These are phyloP conservation scores for Eupithecia subfuscata DNA, from an alignment of 2,888 invertebrate genomes.

Conservation along the genomic window DNA sequence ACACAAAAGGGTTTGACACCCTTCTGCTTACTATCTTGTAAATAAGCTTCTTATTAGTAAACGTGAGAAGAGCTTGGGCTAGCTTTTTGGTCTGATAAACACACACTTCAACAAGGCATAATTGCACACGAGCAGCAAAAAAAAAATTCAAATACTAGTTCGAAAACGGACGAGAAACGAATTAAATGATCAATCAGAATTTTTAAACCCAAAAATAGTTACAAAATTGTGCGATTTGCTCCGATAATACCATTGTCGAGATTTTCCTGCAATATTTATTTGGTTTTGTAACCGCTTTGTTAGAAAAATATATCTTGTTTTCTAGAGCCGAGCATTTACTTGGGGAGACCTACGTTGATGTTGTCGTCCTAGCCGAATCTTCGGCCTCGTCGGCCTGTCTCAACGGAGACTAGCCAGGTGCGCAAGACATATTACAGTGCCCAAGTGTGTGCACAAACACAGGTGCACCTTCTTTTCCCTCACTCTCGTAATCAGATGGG, in stretches of 20 bases:
- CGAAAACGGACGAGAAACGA: background rate
- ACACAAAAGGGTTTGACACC: slow-evolving; percentile 29
- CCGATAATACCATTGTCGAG: background rate
- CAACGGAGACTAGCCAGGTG: too few relatives aligned
- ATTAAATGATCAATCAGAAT: background rate
- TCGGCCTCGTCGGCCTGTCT: too few relatives aligned
- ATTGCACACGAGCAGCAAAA: background rate
- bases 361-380: too few relatives aligned
- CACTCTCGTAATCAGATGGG: too few relatives aligned
- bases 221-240: background rate
- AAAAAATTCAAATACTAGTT: background rate
- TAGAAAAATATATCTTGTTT: background rate
- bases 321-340: background rate
- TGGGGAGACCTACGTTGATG: background rate
- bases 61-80: background rate
- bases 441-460: too few relatives aligned
- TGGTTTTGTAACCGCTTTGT: background rate
- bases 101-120: background rate
- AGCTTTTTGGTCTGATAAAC: background rate
- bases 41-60: slow-evolving; percentile 13
- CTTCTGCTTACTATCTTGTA: slow-evolving; percentile 8
- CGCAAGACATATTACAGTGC: too few relatives aligned
- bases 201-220: background rate
- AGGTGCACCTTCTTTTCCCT: too few relatives aligned
- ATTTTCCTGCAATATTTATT: background rate